Base-by-base conservation (phyloP, 2,797 vertebrate genomes). In the Capromys pilorides region DNA sequence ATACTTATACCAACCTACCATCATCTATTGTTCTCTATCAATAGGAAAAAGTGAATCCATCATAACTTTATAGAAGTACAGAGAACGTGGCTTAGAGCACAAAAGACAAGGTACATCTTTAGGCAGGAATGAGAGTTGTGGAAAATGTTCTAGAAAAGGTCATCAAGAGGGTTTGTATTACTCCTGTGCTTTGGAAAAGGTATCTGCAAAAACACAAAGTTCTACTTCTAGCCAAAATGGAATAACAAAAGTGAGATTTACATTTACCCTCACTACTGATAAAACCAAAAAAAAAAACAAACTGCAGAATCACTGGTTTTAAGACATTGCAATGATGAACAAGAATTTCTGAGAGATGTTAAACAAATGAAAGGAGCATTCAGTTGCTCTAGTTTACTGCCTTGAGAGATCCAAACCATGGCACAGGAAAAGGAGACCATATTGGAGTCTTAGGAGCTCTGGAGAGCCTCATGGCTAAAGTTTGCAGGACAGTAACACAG, bases 71-170 rank as follows among this genome's bases (percentile, higher is more conserved):
- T 67, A 57, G 12, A 54, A 49, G 33, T 49, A 13, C 45, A 66
- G 67, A 92, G 73, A 82, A 79, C 86, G 28, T 57, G 61, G 5
- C 61, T 93, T 88, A 82, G 51, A 75, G 31, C 26, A 57, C 54
- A 90, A 49, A 88, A 22, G 16, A 79, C 89, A 86, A 39, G 45
- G 24, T 80, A 22, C 41, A 59, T 57, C 90, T 96, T 80, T 62
- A 77, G 45, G 91, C 6, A 31, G 31, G 18, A 77, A 21, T 51
- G 66, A 95, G 71, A 91, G 31, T 73, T 57, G 19, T 33, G 79
- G 49, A 49, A 45, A 69, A 39, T 45, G 24, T 86, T 73, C 62
- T 80, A 16, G 64, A 36, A 62, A 86, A 66, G 22, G n/a, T 96
- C 64, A 89, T 87, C 92, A 73, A 61, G 61, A 57, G 66, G 57